Evolutionary conservation across 2,888 invertebrate species (phyloP), one percentile per base, ranked within the genome.

Genomic region (Acrocyrtus sp.): DNA sequence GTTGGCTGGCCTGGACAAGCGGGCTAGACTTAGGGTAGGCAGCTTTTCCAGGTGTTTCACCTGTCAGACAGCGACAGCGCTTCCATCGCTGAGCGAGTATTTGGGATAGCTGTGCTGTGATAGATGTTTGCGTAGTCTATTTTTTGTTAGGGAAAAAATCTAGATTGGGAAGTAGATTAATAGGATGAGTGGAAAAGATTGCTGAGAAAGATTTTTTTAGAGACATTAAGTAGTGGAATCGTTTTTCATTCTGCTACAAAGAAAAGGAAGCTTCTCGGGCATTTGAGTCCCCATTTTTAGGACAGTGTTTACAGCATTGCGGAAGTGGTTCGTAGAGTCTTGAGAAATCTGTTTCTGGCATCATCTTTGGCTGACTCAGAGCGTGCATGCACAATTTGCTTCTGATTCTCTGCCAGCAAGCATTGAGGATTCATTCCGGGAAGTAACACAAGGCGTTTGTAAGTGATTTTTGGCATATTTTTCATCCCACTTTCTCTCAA

Each of bases 221-320:
- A 41, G 50, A 57, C n/a, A n/a, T n/a, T n/a, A n/a, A n/a, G n/a
- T n/a, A n/a, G n/a, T n/a, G n/a, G n/a, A n/a, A n/a, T 70, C 3
- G 41, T 54, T 56, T n/a, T n/a, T n/a, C n/a, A n/a, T n/a, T 48
- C 47, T 27, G 45, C 45, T 43, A 63, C 63, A 69, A 69, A 60
- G n/a, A n/a, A 61, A 29, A 53, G 51, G 60, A 51, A 43, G 12
- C 10, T 5, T 24, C 22, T 66, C 45, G 12, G 19, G 34, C 43
- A 58, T 27, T 50, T 43, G 43, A 39, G 8, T 50, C 26, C n/a
- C 56, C n/a, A 54, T 70, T 70, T 67, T 27, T 56, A 57, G 70
- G 70, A 50, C 62, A 70, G 47, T 61, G 57, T 63, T 70, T 54
- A 27, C 60, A 53, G 69, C 69, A 69, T 61, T 70, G 70, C 70